Evolutionary conservation across 2,113 vertebrate genomes (phyloP).

Genomic region (Tauraco erythrolophus): DNA sequence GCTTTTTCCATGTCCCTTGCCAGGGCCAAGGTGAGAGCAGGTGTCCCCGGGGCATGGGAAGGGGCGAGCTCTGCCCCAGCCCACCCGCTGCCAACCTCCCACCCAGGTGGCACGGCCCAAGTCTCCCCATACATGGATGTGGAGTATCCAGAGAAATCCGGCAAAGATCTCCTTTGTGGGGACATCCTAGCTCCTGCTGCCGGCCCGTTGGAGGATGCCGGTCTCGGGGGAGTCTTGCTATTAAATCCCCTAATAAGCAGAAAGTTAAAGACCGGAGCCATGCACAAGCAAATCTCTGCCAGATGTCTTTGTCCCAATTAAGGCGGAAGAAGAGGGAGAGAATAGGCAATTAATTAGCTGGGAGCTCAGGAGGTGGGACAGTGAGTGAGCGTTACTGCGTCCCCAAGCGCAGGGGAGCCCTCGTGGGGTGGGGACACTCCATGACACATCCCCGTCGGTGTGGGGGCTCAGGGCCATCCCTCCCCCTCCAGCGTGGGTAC

Average conservation of each 20-base stretch:
- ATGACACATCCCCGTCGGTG: accelerated
- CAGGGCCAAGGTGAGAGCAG: accelerated
- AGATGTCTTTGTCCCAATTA: not conserved
- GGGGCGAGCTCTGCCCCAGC: not conserved
- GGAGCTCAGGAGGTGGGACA: not conserved
- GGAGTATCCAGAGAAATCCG: not conserved
- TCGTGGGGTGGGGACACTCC: not conserved
- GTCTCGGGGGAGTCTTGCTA: not conserved
- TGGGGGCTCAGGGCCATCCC: not conserved
- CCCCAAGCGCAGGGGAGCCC: not conserved
- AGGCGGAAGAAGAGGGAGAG: not conserved
- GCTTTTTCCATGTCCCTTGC: not conserved
- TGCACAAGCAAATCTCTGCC: constrained; percentile 15
- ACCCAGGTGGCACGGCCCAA: accelerated
- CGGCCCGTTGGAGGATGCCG: accelerated
- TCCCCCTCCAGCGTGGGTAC: too few species aligned
- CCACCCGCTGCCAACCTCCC: not conserved
- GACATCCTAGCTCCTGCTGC: not conserved
- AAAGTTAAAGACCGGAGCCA: not conserved
- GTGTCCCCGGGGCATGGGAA: not conserved
- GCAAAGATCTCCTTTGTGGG: not conserved
- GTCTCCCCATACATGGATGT: accelerated
- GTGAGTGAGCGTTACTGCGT: accelerated
- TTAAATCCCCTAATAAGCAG: not conserved
- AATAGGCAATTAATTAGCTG: not conserved